A percentile compares a stretch with the other conserved stretches of the same genome.
These are phyloP conservation scores for Leptopilina clavipes DNA, from an alignment of 1,140 invertebrate genomes.

Conservation along the genomic window DNA sequence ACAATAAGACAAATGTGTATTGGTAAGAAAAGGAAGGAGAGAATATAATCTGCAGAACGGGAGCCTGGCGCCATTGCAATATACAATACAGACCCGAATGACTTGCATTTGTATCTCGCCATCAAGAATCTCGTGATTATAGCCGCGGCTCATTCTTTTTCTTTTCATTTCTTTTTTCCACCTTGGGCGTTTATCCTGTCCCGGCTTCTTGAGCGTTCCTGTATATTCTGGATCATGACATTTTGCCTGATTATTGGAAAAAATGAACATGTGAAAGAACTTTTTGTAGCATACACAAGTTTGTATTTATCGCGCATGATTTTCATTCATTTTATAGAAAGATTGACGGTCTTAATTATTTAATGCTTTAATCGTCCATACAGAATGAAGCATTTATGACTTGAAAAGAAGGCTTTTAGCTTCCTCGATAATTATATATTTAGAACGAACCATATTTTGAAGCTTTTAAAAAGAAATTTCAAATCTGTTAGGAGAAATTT, in stretches of 20 bases:
- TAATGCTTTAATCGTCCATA: background rate
- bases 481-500: no score
- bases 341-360: background rate
- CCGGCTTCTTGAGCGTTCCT: slow-evolving; percentile 48
- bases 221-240: slow-evolving; percentile 54
- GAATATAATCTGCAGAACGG: slow-evolving; percentile 64
- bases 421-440: no score
- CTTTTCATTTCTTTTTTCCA: slow-evolving; percentile 41
- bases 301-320: background rate
- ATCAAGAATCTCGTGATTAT: slow-evolving; percentile 66
- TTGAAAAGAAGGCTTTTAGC: background rate
- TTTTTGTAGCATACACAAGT: background rate
- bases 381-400: no score
- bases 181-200: slow-evolving; percentile 50
- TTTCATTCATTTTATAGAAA: background rate
- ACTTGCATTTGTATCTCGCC: slow-evolving; percentile 71
- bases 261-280: background rate
- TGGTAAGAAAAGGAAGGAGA: slow-evolving; percentile 37
- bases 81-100: slow-evolving; percentile 70
- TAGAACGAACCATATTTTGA: no score
- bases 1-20: background rate
- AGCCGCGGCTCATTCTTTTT: slow-evolving; percentile 56
- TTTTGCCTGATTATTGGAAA: slow-evolving; percentile 52
- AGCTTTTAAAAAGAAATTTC: no score
- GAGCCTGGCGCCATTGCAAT: slow-evolving; percentile 73